These are phyloP conservation scores for Plutomurus gul DNA, from an alignment of 1,140 invertebrate genomes.

Conservation along the genomic window DNA sequence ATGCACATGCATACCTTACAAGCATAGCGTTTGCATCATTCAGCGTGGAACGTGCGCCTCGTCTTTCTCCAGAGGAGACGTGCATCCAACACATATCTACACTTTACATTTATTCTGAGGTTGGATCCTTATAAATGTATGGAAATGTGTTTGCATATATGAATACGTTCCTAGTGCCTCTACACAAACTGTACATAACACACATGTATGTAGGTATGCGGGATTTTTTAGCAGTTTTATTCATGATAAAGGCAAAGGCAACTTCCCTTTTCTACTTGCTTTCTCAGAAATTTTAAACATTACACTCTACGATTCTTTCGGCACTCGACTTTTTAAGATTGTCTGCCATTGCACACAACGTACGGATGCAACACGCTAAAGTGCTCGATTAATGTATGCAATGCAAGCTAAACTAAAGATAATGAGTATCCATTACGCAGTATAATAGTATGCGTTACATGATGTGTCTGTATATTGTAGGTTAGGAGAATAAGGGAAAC, in stretches of 20 bases:
- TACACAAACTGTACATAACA: no score
- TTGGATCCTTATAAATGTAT: neutral
- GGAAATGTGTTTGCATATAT: slow-evolving; percentile 5
- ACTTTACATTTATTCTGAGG: slow-evolving; percentile 16
- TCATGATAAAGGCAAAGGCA: neutral
- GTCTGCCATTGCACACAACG: no score
- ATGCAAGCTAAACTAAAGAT: no score
- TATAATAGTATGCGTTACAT: slow-evolving; percentile 4
- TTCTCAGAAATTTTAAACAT: no score
- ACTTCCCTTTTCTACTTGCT: neutral
- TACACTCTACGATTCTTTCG: no score
- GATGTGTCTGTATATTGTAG: neutral
- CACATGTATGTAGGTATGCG: no score
- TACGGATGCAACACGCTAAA: no score
- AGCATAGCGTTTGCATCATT: slow-evolving; percentile 12
- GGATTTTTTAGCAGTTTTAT: neutral
- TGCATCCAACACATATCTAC: neutral
- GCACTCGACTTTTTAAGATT: no score
- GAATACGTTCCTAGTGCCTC: neutral
- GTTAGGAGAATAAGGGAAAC: neutral
- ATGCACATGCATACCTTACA: neutral
- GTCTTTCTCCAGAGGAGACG: neutral
- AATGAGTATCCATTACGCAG: neutral
- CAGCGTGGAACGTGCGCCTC: neutral
- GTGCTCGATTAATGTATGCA: no score